phyloP scores from a whole-genome alignment of 1,140 invertebrate genomes.

The Drosophila kanapiae region DNA sequence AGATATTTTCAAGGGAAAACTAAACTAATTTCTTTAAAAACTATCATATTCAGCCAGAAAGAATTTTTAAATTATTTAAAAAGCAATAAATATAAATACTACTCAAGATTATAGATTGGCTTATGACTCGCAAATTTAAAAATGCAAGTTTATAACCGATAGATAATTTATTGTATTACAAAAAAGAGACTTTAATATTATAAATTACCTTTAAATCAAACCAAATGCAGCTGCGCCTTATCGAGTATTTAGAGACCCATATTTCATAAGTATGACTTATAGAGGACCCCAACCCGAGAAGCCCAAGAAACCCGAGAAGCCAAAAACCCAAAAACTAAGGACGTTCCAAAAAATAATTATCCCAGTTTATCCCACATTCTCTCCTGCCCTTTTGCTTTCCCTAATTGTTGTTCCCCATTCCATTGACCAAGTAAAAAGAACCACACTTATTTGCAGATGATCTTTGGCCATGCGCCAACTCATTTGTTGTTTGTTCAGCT shows the following conservation, averaged over 20 bases:
- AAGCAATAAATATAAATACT: not conserved
- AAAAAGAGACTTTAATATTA: not conserved
- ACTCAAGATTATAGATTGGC: too few relatives aligned
- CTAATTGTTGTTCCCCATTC: not conserved
- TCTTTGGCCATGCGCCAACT: conserved; percentile 68
- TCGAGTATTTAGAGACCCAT: not conserved
- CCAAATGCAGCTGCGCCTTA: not conserved
- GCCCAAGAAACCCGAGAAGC: not conserved
- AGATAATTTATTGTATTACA: too few relatives aligned
- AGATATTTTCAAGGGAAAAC: too few relatives aligned
- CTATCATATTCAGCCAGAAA: not conserved
- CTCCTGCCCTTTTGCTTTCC: not conserved
- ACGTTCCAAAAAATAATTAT: conserved; percentile 19
- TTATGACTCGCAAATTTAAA: too few relatives aligned
- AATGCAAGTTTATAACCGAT: too few relatives aligned
- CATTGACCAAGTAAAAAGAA: conserved; percentile 7
- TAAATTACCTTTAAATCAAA: not conserved
- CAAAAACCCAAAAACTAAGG: not conserved
- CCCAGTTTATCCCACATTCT: conserved; percentile 36
- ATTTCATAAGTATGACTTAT: not conserved
- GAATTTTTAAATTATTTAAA: not conserved
- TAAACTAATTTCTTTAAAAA: not conserved
- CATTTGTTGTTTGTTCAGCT: conserved; percentile 67
- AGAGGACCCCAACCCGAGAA: not conserved
- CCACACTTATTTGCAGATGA: conserved; percentile 51